phyloP scores from a whole-genome alignment of 2,888 invertebrate genomes.

The Hipparchia sbordonii region DNA sequence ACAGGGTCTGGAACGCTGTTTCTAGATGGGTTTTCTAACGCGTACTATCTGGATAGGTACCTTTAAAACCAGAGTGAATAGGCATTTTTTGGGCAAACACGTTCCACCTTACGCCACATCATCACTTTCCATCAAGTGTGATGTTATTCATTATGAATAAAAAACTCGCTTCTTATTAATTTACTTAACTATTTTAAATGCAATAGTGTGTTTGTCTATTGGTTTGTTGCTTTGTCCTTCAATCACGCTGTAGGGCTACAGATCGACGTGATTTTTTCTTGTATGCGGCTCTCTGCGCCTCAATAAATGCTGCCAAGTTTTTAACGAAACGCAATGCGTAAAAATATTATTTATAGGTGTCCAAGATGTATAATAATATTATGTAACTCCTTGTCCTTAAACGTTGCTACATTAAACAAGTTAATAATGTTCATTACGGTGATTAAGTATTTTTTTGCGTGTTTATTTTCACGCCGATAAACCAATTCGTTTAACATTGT shows the following conservation, averaged over 20 bases:
- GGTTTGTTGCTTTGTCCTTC: too few relatives aligned
- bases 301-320: not conserved
- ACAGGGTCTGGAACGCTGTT: too few relatives aligned
- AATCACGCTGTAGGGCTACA: not conserved
- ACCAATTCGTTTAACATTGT: slow-evolving; percentile 7
- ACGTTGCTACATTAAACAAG: not conserved
- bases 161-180: too few relatives aligned
- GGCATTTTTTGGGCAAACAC: too few relatives aligned
- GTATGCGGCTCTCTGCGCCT: not conserved
- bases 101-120: too few relatives aligned
- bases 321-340: slow-evolving; percentile 5
- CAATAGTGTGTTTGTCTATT: too few relatives aligned
- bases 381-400: not conserved
- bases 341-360: not conserved
- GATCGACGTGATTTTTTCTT: not conserved
- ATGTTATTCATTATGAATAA: too few relatives aligned
- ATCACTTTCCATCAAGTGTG: too few relatives aligned
- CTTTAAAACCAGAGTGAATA: too few relatives aligned
- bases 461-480: slow-evolving; percentile 10
- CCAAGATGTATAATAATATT: not conserved
- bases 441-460: slow-evolving; percentile 18
- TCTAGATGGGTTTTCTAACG: too few relatives aligned
- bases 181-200: too few relatives aligned
- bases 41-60: too few relatives aligned
- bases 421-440: slow-evolving; percentile 10